These are phyloP conservation scores for Anser cygnoides DNA, from an alignment of 2,113 vertebrate genomes.

Conservation along the genomic window DNA sequence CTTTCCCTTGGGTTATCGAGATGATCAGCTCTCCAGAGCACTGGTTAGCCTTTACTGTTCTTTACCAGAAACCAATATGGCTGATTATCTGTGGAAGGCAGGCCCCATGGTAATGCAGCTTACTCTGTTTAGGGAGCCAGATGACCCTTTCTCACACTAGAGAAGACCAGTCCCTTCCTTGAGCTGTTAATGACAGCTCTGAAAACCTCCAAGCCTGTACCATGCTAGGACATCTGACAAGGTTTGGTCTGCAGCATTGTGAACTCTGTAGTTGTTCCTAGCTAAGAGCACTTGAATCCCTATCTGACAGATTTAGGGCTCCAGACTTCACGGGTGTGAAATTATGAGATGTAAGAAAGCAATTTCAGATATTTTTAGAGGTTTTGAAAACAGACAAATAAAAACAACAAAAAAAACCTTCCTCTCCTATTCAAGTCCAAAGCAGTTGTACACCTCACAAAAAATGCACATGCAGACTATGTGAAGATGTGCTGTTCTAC, in stretches of 20 bases:
- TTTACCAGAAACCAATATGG: neutral
- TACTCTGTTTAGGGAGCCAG: neutral
- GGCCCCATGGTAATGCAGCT: neutral
- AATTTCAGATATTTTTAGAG: neutral
- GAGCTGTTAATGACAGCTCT: neutral
- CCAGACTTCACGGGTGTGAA: neutral
- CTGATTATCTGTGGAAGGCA: neutral
- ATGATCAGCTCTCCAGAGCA: neutral
- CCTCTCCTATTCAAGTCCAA: neutral
- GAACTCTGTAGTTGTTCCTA: neutral
- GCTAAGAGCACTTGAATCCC: neutral
- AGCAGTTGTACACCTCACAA: neutral
- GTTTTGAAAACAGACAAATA: neutral
- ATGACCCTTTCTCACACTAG: neutral
- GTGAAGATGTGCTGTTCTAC: neutral
- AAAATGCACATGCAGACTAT: neutral
- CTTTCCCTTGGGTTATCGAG: neutral
- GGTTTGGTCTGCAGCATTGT: neutral
- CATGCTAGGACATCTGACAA: neutral
- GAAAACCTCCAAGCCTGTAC: neutral
- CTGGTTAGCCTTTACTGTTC: rapidly evolving
- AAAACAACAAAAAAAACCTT: neutral
- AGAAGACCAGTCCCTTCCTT: neutral
- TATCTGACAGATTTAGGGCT: neutral
- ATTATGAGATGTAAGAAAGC: neutral